Percentiles rank a stretch among this genome's conserved stretches.
phyloP scores from a whole-genome alignment of 2,888 invertebrate species.

The Spicauda simplicius region DNA sequence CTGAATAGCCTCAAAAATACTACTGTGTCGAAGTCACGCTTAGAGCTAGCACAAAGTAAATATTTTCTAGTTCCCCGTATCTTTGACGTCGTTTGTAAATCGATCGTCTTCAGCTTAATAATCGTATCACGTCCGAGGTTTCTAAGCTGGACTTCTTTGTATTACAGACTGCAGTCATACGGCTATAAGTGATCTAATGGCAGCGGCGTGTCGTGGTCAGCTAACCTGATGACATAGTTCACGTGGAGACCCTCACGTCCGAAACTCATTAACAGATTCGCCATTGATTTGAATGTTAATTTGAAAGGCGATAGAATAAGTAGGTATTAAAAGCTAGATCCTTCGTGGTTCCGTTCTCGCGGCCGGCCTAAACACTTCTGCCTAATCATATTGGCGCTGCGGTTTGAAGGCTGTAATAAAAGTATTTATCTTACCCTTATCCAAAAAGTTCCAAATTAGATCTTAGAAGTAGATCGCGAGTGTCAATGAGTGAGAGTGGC shows the following conservation, averaged over 20 bases:
- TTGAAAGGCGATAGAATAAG: too few species aligned
- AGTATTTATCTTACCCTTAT: too few species aligned
- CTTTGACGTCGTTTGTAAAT: constrained; percentile 43
- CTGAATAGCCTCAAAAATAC: too few species aligned
- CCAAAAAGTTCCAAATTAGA: too few species aligned
- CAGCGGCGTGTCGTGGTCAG: constrained; percentile 53
- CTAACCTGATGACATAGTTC: constrained; percentile 66
- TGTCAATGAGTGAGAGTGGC: too few species aligned
- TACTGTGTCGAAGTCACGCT: too few species aligned
- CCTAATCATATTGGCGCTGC: too few species aligned
- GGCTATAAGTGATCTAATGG: constrained; percentile 66
- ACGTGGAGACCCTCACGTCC: constrained; percentile 34
- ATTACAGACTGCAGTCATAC: constrained; percentile 59
- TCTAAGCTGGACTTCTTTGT: constrained; percentile 66
- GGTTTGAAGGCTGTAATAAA: too few species aligned
- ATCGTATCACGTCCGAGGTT: constrained; percentile 61
- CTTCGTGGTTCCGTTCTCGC: too few species aligned
- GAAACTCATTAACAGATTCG: constrained; percentile 18
- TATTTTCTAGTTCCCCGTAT: neutral
- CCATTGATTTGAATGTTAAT: constrained; percentile 1
- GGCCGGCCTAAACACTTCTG: too few species aligned
- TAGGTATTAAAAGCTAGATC: too few species aligned
- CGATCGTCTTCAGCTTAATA: constrained; percentile 47
- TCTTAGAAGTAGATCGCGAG: too few species aligned
- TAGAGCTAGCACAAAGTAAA: constrained; percentile 30